These are phyloP conservation scores for Coelopa frigida DNA, from an alignment of 1,140 invertebrate species.

Conservation along the genomic window DNA sequence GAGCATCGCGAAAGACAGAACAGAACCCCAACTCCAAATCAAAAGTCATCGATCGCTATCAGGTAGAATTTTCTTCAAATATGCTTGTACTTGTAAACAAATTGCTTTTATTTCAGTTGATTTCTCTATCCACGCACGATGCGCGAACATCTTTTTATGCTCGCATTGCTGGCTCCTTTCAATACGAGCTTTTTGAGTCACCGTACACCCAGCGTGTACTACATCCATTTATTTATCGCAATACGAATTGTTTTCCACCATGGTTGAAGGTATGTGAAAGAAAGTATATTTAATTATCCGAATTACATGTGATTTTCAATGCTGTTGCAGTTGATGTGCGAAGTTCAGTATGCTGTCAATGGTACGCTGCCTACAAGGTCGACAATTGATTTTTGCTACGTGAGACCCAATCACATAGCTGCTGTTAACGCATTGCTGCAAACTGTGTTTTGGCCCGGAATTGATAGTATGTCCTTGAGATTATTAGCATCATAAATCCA, in stretches of 20 bases:
- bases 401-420: slow-evolving; percentile 78
- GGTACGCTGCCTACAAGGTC: slow-evolving; percentile 40
- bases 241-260: slow-evolving; percentile 25
- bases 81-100: neutral
- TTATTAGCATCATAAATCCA: neutral
- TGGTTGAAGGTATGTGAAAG: slow-evolving; percentile 39
- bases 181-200: slow-evolving; percentile 39
- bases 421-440: slow-evolving; percentile 75
- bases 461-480: slow-evolving; percentile 63
- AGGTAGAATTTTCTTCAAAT: slow-evolving; percentile 17
- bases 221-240: slow-evolving; percentile 41
- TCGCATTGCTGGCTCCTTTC: slow-evolving; percentile 22
- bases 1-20: slow-evolving; percentile 20
- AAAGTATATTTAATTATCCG: slow-evolving; percentile 9
- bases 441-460: slow-evolving; percentile 84
- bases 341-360: slow-evolving; percentile 33
- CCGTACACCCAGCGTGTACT: slow-evolving; percentile 36
- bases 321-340: slow-evolving; percentile 30
- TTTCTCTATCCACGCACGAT: slow-evolving; percentile 20
- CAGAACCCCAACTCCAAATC: slow-evolving; percentile 14
- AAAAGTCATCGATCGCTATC: slow-evolving; percentile 47
- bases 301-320: slow-evolving; percentile 42
- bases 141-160: slow-evolving; percentile 28
- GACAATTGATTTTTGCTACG: slow-evolving; percentile 78
- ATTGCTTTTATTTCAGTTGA: slow-evolving; percentile 13